Evolutionary conservation across 2,113 vertebrate species (phyloP).

Genomic region (Psittacara wagleri): DNA sequence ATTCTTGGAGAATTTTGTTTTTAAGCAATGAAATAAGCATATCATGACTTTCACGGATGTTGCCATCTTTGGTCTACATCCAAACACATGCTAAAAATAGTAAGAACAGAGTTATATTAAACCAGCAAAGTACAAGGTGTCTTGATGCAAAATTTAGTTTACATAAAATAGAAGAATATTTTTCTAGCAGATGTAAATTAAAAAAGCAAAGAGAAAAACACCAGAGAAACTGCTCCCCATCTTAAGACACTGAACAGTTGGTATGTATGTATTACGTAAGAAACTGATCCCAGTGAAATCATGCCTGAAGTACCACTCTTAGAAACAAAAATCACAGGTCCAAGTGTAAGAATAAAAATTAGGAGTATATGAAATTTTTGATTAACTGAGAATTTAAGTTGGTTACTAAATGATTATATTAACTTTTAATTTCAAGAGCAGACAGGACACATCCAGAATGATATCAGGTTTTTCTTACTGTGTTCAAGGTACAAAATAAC

Average conservation of each 20-base stretch:
- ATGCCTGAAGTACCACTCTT: neutral
- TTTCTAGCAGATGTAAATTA: neutral
- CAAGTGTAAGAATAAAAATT: neutral
- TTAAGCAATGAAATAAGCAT: neutral
- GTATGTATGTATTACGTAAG: neutral
- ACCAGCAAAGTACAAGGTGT: slow-evolving; percentile 45
- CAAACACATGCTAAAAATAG: slow-evolving; percentile 48
- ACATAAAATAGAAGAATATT: neutral
- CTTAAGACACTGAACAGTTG: neutral
- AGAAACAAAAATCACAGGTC: neutral
- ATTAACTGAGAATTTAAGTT: neutral
- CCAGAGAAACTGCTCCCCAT: neutral
- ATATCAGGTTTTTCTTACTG: neutral
- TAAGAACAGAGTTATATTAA: slow-evolving; percentile 12
- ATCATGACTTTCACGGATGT: slow-evolving; percentile 15
- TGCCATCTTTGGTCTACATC: slow-evolving; percentile 1
- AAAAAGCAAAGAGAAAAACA: neutral
- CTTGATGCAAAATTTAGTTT: neutral
- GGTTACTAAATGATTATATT: neutral
- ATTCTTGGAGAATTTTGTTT: neutral
- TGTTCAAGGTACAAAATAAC: neutral
- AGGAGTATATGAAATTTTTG: neutral
- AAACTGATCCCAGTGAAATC: neutral
- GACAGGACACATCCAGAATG: neutral
- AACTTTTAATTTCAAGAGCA: neutral